These are phyloP conservation scores for Nemotelus nigrinus DNA, from an alignment of 2,888 invertebrate species.

Conservation along the genomic window DNA sequence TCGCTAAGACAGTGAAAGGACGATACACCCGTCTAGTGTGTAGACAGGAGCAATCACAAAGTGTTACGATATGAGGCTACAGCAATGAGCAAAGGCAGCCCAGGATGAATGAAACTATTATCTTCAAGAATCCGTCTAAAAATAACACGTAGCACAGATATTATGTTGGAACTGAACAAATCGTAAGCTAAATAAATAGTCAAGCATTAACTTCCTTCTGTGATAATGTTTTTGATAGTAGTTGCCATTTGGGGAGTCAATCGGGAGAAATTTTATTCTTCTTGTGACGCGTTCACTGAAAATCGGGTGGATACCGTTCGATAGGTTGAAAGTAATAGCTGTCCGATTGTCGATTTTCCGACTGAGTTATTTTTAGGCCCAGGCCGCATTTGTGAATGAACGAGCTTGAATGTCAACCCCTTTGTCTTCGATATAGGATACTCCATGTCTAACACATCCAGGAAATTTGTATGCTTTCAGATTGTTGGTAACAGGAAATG, in stretches of 20 bases:
- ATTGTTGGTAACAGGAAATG: too few relatives aligned
- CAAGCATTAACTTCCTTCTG: conserved; percentile 24
- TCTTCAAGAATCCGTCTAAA: not conserved
- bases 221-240: conserved; percentile 15
- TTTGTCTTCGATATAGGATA: too few relatives aligned
- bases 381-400: too few relatives aligned
- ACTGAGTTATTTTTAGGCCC: too few relatives aligned
- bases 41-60: conserved; percentile 2
- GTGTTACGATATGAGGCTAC: not conserved
- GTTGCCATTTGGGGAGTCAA: not conserved
- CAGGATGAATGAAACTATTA: conserved; percentile 24
- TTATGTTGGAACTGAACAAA: conserved; percentile 10
- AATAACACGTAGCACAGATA: not conserved
- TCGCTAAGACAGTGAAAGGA: conserved; percentile 9
- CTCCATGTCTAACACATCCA: too few relatives aligned
- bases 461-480: too few relatives aligned
- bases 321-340: too few relatives aligned
- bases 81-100: not conserved
- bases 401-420: too few relatives aligned
- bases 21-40: not conserved
- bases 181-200: conserved; percentile 23
- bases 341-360: too few relatives aligned
- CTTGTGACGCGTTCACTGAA: too few relatives aligned
- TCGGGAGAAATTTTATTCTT: not conserved
- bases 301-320: too few relatives aligned